A percentile compares a stretch with the other conserved stretches of the same genome.
These are phyloP conservation scores for Melanerpes formicivorus DNA, from an alignment of 2,113 vertebrate species.

Conservation along the genomic window DNA sequence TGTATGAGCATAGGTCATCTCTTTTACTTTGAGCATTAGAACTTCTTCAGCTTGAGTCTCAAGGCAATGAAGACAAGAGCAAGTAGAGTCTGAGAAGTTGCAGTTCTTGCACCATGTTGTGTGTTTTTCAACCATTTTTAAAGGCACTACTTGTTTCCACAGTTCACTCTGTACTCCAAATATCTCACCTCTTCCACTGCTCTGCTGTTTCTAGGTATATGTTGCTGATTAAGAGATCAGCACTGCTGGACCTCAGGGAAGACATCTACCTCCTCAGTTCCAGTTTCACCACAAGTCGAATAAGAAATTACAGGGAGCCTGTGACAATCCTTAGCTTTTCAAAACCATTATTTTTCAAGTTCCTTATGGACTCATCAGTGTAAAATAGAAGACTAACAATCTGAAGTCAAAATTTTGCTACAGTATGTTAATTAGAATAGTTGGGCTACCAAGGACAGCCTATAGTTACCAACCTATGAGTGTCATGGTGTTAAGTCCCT, in stretches of 20 bases:
- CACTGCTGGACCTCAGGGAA: neutral
- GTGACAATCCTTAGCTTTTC: neutral
- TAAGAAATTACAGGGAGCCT: neutral
- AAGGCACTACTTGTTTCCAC: neutral
- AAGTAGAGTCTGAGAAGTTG: neutral
- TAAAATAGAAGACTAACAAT: neutral
- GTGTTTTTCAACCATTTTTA: neutral
- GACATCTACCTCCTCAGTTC: neutral
- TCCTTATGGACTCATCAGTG: fast-evolving
- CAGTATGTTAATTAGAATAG: neutral
- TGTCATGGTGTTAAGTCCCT: fast-evolving
- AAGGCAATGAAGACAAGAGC: neutral
- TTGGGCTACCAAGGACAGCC: neutral
- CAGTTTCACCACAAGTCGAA: neutral
- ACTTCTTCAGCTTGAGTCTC: neutral
- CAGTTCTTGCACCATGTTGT: neutral
- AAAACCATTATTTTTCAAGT: neutral
- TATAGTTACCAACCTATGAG: neutral
- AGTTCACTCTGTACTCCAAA: neutral
- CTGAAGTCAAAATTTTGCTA: neutral
- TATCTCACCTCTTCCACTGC: neutral
- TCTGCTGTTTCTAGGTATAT: fast-evolving
- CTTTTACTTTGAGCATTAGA: fast-evolving
- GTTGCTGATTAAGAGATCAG: neutral
- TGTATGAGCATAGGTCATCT: neutral